These are phyloP conservation scores for Zaprionus inermis DNA, from an alignment of 1,140 invertebrate genomes.

Conservation along the genomic window DNA sequence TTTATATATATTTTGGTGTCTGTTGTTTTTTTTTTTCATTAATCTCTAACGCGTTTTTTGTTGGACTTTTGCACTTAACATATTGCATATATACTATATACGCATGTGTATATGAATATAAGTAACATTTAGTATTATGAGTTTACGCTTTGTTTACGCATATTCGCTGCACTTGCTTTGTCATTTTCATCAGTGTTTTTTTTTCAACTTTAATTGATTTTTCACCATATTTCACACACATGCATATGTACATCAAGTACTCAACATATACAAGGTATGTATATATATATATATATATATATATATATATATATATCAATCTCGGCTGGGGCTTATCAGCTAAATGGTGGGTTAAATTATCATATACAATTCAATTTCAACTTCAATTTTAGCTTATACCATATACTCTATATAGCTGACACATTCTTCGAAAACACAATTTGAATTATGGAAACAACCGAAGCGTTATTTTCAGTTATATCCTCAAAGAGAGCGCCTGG, in stretches of 20 bases:
- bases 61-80: slow-evolving; percentile 69
- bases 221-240: slow-evolving; percentile 11
- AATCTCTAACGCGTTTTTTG: slow-evolving; percentile 47
- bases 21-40: slow-evolving; percentile 25
- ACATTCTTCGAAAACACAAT: slow-evolving; percentile 9
- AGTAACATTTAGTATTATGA: slow-evolving; percentile 19
- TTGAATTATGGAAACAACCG: slow-evolving; percentile 5
- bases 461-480: background rate
- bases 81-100: slow-evolving; percentile 20
- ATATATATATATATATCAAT: slow-evolving; percentile 31
- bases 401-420: slow-evolving; percentile 1
- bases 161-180: slow-evolving; percentile 5
- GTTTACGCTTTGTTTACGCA: slow-evolving; percentile 19
- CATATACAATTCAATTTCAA: slow-evolving; percentile 34
- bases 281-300: background rate
- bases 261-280: background rate
- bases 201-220: background rate
- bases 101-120: slow-evolving; percentile 21
- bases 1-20: slow-evolving; percentile 11
- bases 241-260: slow-evolving; percentile 3
- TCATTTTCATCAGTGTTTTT: slow-evolving; percentile 7
- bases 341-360: slow-evolving; percentile 73
- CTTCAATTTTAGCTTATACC: slow-evolving; percentile 10
- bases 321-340: slow-evolving; percentile 54
- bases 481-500: background rate